Evolutionary conservation across 64 coral and sea anemone genomes (phyloP).

Genomic region (Porites lutea): DNA sequence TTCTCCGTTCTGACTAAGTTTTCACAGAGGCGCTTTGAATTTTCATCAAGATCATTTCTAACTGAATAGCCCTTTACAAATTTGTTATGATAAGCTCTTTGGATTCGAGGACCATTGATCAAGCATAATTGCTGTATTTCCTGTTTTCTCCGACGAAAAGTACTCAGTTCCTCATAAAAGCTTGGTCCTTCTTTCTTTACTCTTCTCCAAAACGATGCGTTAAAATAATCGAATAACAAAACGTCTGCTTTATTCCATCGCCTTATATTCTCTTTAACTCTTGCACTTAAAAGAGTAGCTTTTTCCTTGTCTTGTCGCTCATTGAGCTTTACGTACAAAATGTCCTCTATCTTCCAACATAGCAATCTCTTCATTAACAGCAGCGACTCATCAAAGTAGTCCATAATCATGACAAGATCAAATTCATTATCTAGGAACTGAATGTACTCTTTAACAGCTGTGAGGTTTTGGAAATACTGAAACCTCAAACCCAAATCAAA

Average conservation of each 20-base stretch:
- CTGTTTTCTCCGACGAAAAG: neutral
- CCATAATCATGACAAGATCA: slow-evolving; percentile 7
- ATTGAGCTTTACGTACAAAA: slow-evolving; percentile 72
- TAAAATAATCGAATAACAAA: slow-evolving; percentile 29
- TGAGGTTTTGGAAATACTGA: too few relatives aligned
- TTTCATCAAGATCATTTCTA: neutral
- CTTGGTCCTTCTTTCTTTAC: slow-evolving; percentile 11
- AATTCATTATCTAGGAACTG: slow-evolving; percentile 54
- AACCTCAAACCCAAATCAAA: too few relatives aligned
- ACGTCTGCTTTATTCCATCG: neutral
- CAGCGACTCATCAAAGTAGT: slow-evolving; percentile 86
- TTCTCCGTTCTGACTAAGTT: too few relatives aligned
- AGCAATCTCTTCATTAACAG: slow-evolving; percentile 50
- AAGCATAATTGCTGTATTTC: neutral
- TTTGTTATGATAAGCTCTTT: neutral
- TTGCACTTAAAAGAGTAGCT: neutral
- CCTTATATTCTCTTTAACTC: slow-evolving; percentile 48
- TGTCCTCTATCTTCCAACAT: slow-evolving; percentile 56
- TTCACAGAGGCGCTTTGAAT: too few relatives aligned
- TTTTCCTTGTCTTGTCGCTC: slow-evolving; percentile 24
- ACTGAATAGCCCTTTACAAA: neutral
- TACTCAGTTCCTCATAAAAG: slow-evolving; percentile 29
- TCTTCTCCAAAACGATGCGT: slow-evolving; percentile 32
- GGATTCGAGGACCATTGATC: neutral
- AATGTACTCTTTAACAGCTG: too few relatives aligned